Percentiles rank a stretch among this genome's conserved stretches.
phyloP scores from a whole-genome alignment of 2,113 vertebrate genomes.

The Dryoscopus gambensis region DNA sequence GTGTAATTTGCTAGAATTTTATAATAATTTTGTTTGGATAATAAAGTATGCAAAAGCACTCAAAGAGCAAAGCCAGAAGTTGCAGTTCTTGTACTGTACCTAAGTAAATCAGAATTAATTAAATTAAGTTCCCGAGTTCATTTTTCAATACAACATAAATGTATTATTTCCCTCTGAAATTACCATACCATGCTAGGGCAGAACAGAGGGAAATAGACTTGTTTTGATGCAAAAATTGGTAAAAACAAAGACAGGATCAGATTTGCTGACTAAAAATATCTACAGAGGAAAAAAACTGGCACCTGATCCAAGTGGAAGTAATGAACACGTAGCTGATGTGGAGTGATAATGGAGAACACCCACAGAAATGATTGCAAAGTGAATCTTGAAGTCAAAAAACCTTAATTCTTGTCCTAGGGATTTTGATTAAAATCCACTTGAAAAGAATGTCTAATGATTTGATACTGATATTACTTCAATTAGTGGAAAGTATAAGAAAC shows the following conservation, averaged over 20 bases:
- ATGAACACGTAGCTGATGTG: not conserved
- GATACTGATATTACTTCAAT: slow-evolving; percentile 4
- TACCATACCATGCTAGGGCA: not conserved
- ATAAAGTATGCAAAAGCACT: not conserved
- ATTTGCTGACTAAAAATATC: not conserved
- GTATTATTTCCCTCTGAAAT: not conserved
- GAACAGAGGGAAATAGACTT: not conserved
- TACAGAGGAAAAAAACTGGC: not conserved
- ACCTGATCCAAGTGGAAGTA: slow-evolving; percentile 3
- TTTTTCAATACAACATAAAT: not conserved
- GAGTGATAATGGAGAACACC: not conserved
- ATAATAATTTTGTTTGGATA: not conserved
- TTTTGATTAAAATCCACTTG: slow-evolving; percentile 49
- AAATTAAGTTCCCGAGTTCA: not conserved
- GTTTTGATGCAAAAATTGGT: not conserved
- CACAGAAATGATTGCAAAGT: not conserved
- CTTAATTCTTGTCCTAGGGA: not conserved
- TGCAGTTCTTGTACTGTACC: not conserved
- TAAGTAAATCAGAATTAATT: not conserved
- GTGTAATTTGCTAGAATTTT: not conserved
- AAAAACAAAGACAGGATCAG: not conserved
- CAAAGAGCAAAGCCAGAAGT: not conserved
- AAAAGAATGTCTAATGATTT: slow-evolving; percentile 35
- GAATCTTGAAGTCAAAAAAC: slow-evolving; percentile 17
- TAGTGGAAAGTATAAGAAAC: slow-evolving; percentile 17